phyloP scores from a whole-genome alignment of 2,888 invertebrate genomes.

The Lycia hirtaria region DNA sequence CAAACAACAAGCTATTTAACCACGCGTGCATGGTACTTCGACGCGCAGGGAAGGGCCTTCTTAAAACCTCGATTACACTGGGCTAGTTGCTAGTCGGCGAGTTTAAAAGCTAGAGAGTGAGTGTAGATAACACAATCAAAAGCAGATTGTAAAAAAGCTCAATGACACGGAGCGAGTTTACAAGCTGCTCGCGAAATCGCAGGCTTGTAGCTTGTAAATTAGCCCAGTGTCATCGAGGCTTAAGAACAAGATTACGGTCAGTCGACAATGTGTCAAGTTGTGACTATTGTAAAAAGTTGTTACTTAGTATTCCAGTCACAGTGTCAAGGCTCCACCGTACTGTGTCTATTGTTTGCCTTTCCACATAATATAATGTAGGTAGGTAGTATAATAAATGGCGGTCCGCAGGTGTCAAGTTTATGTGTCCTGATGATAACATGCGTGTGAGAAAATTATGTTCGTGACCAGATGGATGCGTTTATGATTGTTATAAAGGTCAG shows the following conservation, averaged over 20 bases:
- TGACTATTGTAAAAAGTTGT: neutral
- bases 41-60: too few species aligned
- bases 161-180: too few species aligned
- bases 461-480: slow-evolving; percentile 10
- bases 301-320: slow-evolving; percentile 42
- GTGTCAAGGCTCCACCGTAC: slow-evolving; percentile 41
- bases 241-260: neutral
- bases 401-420: slow-evolving; percentile 59
- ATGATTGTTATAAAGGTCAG: neutral
- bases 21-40: too few species aligned
- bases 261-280: slow-evolving; percentile 9
- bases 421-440: slow-evolving; percentile 56
- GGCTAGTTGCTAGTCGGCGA: too few species aligned
- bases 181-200: too few species aligned
- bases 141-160: too few species aligned
- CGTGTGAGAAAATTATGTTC: slow-evolving; percentile 55
- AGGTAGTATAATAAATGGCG: slow-evolving; percentile 29
- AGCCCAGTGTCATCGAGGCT: too few species aligned
- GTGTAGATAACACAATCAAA: too few species aligned
- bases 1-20: too few species aligned
- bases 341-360: slow-evolving; percentile 40
- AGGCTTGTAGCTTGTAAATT: too few species aligned
- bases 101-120: too few species aligned
- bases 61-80: too few species aligned
- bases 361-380: slow-evolving; percentile 20